Evolutionary conservation across 92 coral and sea anemone species (phyloP), one percentile per base, ranked within the genome.

Genomic region (Ricordea florida): DNA sequence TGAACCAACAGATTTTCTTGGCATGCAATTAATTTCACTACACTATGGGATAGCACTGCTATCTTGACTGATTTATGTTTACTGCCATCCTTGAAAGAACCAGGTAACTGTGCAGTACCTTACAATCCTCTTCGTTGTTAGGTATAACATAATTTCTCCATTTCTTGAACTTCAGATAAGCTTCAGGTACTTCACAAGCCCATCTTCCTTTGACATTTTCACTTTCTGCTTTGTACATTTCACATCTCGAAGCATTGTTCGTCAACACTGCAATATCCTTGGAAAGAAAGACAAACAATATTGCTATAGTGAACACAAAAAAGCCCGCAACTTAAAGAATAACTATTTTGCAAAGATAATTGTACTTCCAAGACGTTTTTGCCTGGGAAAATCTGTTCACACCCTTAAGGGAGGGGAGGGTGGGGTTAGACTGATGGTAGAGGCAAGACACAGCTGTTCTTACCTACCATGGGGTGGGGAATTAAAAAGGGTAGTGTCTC

Each of bases 211-310:
- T 94, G 8, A 94, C 94, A 75, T 94, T 94, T 66, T 94, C 97
- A 74, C 98, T 94, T 73, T 94, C 94, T 36, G 67, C 21, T 25
- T 74, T 82, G 74, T 94, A 94, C 90, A 87, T 72, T n/a, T 81
- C 61, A 84, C 98, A 94, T 15, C 92, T 80, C 4, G 78, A 68
- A 13, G 96, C 73, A 56, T 94, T 72, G 55, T 94, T 94, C 24
- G 98, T 94, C 69, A 94, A 68, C 26, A 94, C 78, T 2, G 92
- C 98, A 50, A 94, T 94, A 57, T 94, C 98, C 97, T 93, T n/a
- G n/a, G 41, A 30, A n/a, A 33, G 3, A 31, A 1, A 35, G 26
- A 24, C 31, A 29, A 1, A 32, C 5, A 17, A 14, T 21, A 57
- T 1, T 15, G 42, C n/a, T n/a, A 57, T 24, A n/a, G n/a, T n/a